Conservation (phyloP, 1,140 invertebrate genomes). For the Sitobion miscanthi region DNA sequence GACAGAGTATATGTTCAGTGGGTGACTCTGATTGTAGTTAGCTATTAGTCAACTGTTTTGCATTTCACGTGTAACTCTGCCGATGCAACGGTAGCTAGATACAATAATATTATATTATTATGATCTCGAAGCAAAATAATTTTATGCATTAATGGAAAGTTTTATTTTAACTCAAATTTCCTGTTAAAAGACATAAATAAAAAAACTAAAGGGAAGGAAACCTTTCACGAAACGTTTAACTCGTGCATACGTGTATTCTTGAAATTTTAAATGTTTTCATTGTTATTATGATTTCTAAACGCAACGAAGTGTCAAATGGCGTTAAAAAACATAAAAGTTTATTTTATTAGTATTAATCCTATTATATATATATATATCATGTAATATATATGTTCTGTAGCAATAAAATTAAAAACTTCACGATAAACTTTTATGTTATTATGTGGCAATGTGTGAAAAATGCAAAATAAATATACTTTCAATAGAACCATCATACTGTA, state of each 20-base stretch:
- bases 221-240: constrained; percentile 24
- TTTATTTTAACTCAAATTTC: not conserved
- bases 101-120: not conserved
- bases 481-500: not conserved
- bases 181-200: not conserved
- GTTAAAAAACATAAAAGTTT: constrained; percentile 24
- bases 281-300: not conserved
- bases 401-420: not conserved
- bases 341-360: not conserved
- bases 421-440: not conserved
- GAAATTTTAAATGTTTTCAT: not conserved
- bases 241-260: not conserved
- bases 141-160: not conserved
- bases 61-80: not conserved
- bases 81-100: not conserved
- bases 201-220: not conserved
- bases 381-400: not conserved
- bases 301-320: not conserved
- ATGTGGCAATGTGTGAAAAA: not conserved
- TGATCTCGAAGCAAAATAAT: not conserved
- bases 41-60: not conserved
- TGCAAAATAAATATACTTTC: not conserved
- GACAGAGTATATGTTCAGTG: too few relatives aligned
- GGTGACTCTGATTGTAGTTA: not conserved
- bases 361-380: not conserved